Conservation (phyloP, 2,888 invertebrate genomes). For the Bombylius major region DNA sequence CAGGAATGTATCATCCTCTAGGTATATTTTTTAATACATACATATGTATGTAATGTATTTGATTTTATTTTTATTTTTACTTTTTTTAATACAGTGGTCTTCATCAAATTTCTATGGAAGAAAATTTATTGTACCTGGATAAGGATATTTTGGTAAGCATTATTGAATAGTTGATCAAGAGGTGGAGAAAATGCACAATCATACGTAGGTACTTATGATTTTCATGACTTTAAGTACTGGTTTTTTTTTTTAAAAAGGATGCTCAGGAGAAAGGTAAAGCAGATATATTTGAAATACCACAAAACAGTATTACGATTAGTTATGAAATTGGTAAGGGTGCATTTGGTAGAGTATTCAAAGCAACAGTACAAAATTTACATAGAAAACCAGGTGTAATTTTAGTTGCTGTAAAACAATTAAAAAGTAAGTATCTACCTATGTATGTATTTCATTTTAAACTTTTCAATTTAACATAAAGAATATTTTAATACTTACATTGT, state of each 20-base stretch:
- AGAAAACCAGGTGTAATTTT: slow-evolving; percentile 40
- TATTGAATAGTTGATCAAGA: neutral
- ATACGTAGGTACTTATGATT: too few relatives aligned
- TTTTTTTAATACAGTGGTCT: neutral
- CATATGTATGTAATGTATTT: neutral
- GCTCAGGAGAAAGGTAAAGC: slow-evolving; percentile 26
- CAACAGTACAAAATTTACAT: slow-evolving; percentile 42
- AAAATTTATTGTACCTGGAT: slow-evolving; percentile 44
- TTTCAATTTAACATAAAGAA: too few relatives aligned
- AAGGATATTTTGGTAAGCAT: slow-evolving; percentile 42
- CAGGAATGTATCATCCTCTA: slow-evolving; percentile 17
- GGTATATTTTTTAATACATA: slow-evolving; percentile 9
- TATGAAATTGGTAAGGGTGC: slow-evolving; percentile 57
- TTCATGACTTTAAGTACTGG: too few relatives aligned
- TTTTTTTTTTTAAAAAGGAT: slow-evolving; percentile 18
- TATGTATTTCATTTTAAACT: neutral
- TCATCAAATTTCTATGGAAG: slow-evolving; percentile 37
- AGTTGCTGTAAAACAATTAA: slow-evolving; percentile 64
- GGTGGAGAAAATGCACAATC: too few relatives aligned
- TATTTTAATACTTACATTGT: too few relatives aligned
- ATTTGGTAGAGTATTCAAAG: slow-evolving; percentile 61
- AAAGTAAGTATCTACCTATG: slow-evolving; percentile 41
- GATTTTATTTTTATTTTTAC: neutral
- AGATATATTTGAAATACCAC: slow-evolving; percentile 30
- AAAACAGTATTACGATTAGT: slow-evolving; percentile 28